Base-by-base conservation (phyloP, 2,113 vertebrate genomes). In the Tylochromis polylepis region DNA sequence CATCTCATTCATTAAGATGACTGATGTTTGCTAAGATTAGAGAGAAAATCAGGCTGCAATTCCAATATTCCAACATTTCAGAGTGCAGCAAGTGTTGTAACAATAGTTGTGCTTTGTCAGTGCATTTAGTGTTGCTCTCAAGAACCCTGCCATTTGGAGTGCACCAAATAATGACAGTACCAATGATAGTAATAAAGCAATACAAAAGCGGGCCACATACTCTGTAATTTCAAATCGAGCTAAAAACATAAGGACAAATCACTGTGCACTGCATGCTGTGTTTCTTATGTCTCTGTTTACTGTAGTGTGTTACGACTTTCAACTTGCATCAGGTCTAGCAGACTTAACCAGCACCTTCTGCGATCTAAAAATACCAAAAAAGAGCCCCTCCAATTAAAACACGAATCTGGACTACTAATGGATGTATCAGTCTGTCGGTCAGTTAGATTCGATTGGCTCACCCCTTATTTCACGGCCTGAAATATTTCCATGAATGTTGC, bases 181-280 rank as follows among this genome's bases (percentile, higher is more conserved):
- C 51, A 56, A 55, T 67, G 59, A 84, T 83, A 53, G 82, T 89
- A 82, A 89, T 88, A 60, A 92, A 92, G 89, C 90, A 94, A 93
- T 91, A 91, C 27, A 83, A 78, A 88, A 46, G 79, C 53, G 65
- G 10, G 60, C 29, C 49, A 15, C 72, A 86, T 83, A 53, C 59
- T 57, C n/a, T 20, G 20, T 29, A 34, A 65, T 31, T 85, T 83
- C 29, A 38, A 83, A 57, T 84, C 11, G 72, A 77, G 72, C 58
- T 46, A 67, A 78, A 79, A 87, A 43, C 51, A 29, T 38, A 31
- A 78, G 34, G 38, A 82, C n/a, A 81, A n/a, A 57, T 85, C 41
- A 83, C 36, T 79, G 46, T n/a, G 27, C 14, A 5, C 53, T 78
- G 36, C 22, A 41, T 80, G 31, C 51, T 79, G 24, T 82, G 65